Evolutionary conservation across 2,888 invertebrate genomes (phyloP).

Genomic region (Idaea straminata): DNA sequence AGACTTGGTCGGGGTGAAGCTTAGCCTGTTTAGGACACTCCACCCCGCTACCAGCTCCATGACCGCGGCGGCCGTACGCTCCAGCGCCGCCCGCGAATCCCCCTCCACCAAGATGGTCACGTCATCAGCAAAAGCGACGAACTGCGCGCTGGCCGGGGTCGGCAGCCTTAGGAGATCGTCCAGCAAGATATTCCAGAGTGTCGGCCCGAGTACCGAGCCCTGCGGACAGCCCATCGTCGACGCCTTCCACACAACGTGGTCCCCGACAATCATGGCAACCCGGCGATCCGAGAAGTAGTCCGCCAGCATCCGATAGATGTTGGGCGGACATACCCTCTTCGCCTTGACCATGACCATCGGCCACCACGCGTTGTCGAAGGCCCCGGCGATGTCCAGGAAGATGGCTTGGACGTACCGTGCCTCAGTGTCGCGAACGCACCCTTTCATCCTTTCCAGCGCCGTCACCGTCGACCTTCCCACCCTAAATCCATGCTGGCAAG

Average conservation of each 20-base stretch:
- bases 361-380: slow-evolving; percentile 8
- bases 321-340: background rate
- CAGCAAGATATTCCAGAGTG: slow-evolving; percentile 1
- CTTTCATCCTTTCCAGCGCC: background rate
- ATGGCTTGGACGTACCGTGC: background rate
- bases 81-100: no score
- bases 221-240: slow-evolving; percentile 7
- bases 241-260: slow-evolving; percentile 4
- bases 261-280: background rate
- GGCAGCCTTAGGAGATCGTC: no score
- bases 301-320: slow-evolving; percentile 5
- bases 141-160: no score
- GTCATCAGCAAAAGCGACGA: no score
- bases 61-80: no score
- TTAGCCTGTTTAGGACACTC: no score
- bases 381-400: slow-evolving; percentile 4
- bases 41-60: no score
- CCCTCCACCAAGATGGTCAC: no score
- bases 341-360: slow-evolving; percentile 1
- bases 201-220: background rate
- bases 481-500: background rate
- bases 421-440: background rate
- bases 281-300: slow-evolving; percentile 2
- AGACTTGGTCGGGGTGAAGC: no score
- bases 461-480: background rate